Conservation (phyloP, 2,888 invertebrate species). For the Podotricha telesiphe region DNA sequence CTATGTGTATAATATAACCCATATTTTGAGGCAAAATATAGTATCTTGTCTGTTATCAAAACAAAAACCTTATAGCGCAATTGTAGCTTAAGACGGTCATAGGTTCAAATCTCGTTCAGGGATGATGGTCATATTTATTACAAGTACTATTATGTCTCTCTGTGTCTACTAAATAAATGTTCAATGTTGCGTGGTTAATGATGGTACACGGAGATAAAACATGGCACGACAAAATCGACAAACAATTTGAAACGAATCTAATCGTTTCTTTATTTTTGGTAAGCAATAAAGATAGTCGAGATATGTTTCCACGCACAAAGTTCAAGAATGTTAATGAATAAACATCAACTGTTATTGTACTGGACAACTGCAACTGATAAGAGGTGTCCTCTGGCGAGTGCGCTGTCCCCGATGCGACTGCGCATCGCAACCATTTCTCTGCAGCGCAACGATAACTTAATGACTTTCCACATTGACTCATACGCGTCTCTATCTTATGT, state of each 20-base stretch:
- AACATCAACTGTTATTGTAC: constrained; percentile 56
- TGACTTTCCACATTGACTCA: constrained; percentile 75
- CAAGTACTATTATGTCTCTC: not conserved
- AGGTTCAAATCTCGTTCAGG: not conserved
- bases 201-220: not conserved
- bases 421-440: constrained; percentile 66
- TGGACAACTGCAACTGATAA: constrained; percentile 65
- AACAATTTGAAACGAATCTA: constrained; percentile 14
- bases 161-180: not conserved
- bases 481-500: constrained; percentile 60
- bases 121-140: not conserved
- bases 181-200: not conserved
- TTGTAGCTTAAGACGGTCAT: no score
- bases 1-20: no score
- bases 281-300: constrained; percentile 48
- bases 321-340: constrained; percentile 72
- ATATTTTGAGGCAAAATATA: no score
- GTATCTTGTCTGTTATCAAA: no score
- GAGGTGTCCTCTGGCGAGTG: constrained; percentile 51
- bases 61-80: no score
- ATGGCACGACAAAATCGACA: not conserved
- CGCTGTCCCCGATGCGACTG: constrained; percentile 46
- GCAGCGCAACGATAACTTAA: constrained; percentile 71
- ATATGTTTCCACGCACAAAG: constrained; percentile 62
- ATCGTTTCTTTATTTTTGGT: constrained; percentile 47